phyloP scores from a whole-genome alignment of 2,797 vertebrate species.

The Ceryle rudis region DNA sequence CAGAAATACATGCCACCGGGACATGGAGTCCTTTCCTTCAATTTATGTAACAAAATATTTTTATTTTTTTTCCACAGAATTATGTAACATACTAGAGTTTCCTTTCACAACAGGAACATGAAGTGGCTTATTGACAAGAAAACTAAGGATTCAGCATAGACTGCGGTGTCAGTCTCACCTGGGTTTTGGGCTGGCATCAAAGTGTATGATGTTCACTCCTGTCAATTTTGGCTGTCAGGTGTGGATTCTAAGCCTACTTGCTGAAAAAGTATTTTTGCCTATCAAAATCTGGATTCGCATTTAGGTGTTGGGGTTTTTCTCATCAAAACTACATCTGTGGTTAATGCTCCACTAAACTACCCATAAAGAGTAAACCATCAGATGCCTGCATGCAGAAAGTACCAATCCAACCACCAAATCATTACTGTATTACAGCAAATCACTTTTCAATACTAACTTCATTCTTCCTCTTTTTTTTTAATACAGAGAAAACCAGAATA shows the following conservation, averaged over 20 bases:
- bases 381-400: not conserved
- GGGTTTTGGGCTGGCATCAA: not conserved
- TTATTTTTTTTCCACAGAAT: not conserved
- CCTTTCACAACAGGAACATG: not conserved
- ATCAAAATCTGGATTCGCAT: not conserved
- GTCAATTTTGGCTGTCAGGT: not conserved
- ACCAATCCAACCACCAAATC: not conserved
- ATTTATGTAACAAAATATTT: not conserved
- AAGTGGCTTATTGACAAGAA: not conserved
- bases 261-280: not conserved
- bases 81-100: not conserved
- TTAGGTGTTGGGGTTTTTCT: not conserved
- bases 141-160: not conserved
- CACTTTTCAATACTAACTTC: not conserved
- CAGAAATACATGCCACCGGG: not conserved
- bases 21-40: not conserved
- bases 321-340: not conserved
- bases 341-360: slow-evolving; percentile 18
- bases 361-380: not conserved
- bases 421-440: not conserved
- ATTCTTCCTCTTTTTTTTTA: not conserved
- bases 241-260: not conserved
- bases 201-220: not conserved
- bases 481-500: not conserved
- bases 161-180: not conserved